Evolutionary conservation across 1,140 invertebrate species (phyloP), one percentile per base, ranked within the genome.

Genomic region (Zaprionus tsacasi): DNA sequence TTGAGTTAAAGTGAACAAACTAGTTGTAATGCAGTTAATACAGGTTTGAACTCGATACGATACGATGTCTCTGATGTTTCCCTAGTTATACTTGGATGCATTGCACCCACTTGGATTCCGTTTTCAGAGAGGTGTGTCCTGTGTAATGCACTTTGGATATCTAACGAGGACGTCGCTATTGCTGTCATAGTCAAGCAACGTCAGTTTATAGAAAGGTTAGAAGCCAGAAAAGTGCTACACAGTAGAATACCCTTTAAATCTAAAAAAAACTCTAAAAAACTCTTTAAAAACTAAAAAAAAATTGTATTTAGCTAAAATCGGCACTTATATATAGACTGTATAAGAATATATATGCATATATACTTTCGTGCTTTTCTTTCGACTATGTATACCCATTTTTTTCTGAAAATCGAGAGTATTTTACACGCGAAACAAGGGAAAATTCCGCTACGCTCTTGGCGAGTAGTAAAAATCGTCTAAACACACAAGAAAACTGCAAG

Each of bases 391-490:
- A 15, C 15, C 7, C n/a, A 6, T 17, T 45, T 3, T 15, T 45
- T 10, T 8, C 8, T 2, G 7, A 67, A 71, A 36, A 58, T 57
- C 55, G 61, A 48, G 78, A 59, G 52, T 45, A 43, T 64, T 58
- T 15, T 17, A 35, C 12, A 57, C 12, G n/a, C 36, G 13, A 72
- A 74, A 59, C 72, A 88, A 80, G 68, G 74, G 40, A 76, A 80
- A 85, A 17, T 66, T 76, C 66, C 60, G 11, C 15, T 21, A 2
- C n/a, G 38, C 38, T 40, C 17, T 13, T 15, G 6, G 2, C 38
- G n/a, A 45, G 66, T 65, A 45, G 40, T 45, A 8, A 56, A 81
- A 70, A 87, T 88, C 88, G 72, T 78, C 76, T 63, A 57, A 71
- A 74, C 79, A 21, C 21, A 40, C 8, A 40, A 40, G 10, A 6